phyloP scores from a whole-genome alignment of 2,888 invertebrate genomes.

The Drosophila helvetica region DNA sequence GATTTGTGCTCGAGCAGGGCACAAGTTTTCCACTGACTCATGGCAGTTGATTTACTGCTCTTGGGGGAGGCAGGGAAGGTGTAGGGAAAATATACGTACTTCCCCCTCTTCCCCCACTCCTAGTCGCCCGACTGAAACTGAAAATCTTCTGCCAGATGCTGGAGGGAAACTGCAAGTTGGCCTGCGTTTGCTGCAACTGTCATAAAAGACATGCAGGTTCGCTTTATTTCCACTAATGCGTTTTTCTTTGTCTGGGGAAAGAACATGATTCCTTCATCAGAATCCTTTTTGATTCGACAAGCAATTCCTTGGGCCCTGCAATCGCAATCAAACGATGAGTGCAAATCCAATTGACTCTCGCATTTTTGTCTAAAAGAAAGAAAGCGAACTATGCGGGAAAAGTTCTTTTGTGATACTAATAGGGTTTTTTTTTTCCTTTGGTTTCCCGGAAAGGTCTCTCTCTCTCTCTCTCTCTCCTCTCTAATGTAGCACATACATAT shows the following conservation, averaged over 20 bases:
- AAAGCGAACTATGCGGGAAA: slow-evolving; percentile 9
- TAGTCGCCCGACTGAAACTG: slow-evolving; percentile 34
- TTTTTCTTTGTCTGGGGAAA: slow-evolving; percentile 45
- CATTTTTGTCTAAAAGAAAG: slow-evolving; percentile 2
- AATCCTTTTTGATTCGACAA: slow-evolving; percentile 32
- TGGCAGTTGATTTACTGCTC: slow-evolving; percentile 55
- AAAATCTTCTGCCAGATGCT: slow-evolving; percentile 44
- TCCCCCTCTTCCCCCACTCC: slow-evolving; percentile 9
- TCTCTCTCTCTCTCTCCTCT: too few species aligned
- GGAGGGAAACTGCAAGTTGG: slow-evolving; percentile 13
- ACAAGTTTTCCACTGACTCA: slow-evolving; percentile 36
- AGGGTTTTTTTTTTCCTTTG: background rate
- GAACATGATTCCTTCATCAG: slow-evolving; percentile 46
- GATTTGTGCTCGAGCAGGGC: slow-evolving; percentile 44
- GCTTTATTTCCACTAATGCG: slow-evolving; percentile 32
- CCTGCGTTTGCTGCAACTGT: slow-evolving; percentile 39
- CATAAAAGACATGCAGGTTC: slow-evolving; percentile 52
- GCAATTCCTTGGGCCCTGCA: slow-evolving; percentile 16
- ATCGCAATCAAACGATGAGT: slow-evolving; percentile 26
- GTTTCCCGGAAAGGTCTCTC: background rate
- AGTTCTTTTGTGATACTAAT: slow-evolving; percentile 8
- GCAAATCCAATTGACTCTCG: slow-evolving; percentile 8
- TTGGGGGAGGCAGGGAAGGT: slow-evolving; percentile 2
- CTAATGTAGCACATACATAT: too few species aligned
- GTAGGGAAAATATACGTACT: slow-evolving; percentile 20